Conservation (phyloP, 2,888 invertebrate genomes). For the Drosophila emarginata region DNA sequence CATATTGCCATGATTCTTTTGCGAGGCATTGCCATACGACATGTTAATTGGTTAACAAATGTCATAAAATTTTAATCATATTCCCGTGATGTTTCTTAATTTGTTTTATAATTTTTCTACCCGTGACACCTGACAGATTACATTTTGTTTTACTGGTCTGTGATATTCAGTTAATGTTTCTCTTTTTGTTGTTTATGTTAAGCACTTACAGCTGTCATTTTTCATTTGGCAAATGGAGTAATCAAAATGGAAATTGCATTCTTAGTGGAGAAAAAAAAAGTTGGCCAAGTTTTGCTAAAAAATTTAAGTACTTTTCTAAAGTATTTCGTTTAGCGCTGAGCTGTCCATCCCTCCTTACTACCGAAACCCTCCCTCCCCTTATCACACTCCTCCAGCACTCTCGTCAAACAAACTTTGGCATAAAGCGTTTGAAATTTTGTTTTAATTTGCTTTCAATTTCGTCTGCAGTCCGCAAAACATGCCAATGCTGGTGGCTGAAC, state of each 20-base stretch:
- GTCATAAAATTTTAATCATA: background rate
- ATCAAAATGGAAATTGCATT: conserved; percentile 73
- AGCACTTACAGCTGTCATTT: conserved; percentile 41
- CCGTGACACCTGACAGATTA: conserved; percentile 13
- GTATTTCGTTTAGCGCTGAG: conserved; percentile 60
- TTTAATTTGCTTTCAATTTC: conserved; percentile 63
- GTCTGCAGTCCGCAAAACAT: conserved; percentile 33
- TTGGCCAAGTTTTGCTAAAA: conserved; percentile 52
- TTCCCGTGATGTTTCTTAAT: conserved; percentile 2
- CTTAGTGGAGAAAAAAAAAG: conserved; percentile 26
- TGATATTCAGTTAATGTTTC: background rate
- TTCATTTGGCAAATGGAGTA: conserved; percentile 30
- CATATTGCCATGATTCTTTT: background rate
- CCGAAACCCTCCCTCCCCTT: conserved; percentile 12
- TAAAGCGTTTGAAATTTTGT: conserved; percentile 62
- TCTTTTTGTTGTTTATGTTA: conserved; percentile 35
- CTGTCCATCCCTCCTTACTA: conserved; percentile 9
- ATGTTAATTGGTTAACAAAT: background rate
- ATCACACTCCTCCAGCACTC: background rate
- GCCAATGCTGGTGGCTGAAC: conserved; percentile 9
- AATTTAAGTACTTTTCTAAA: conserved; percentile 67
- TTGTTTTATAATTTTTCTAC: background rate
- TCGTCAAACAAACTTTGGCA: conserved; percentile 35
- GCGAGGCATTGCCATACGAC: background rate
- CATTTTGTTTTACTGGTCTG: background rate